Base-by-base conservation (phyloP, 2,113 vertebrate genomes). In the Eulacestoma nigropectus region DNA sequence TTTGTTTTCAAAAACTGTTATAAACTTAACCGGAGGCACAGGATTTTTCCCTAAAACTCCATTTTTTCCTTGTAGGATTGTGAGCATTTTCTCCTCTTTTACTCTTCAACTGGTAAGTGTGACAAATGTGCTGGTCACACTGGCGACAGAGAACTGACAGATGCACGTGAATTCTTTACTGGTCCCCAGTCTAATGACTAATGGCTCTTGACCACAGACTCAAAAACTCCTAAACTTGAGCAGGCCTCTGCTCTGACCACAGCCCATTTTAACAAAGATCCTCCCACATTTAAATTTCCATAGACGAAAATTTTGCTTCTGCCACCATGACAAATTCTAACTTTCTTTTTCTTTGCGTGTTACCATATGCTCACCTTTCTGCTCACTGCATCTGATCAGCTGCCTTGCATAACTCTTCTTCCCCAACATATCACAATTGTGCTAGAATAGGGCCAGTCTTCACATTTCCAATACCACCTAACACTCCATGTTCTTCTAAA, bases 341-440 rank as follows among this genome's bases (percentile, higher is more conserved):
- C n/a, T 30, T 62, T 39, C 4, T 55, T 37, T 73, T 44, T 35
- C 27, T 25, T 16, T 26, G 18, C 44, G 29, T 39, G 26, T 22
- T 35, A 53, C 10, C 59, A 30, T 21, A 75, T 3, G 16, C 15
- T 89, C 42, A 87, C 32, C 37, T 59, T 75, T 75, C 37, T 47
- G 27, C 6, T 60, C 32, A 35, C 26, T 32, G 19, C 2, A 3
- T 44, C 25, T 90, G 23, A 42, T 16, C 32, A 64, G 56, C 7
- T 83, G 57, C 29, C 49, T 62, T 89, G 44, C 46, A 74, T 15
- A 22, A 42, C 11, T 91, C 12, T 39, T 87, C 35, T 77, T 81
- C 60, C 56, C 37, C 18, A 44, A 14, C 0, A 5, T 1, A 4
- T 60, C 33, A 69, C 6, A 60, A 11, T 2, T 87, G 6, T 29